Percentiles rank a stretch among this genome's conserved stretches.
phyloP scores from a whole-genome alignment of 2,888 invertebrate species.

The Eubasilissa splendida region DNA sequence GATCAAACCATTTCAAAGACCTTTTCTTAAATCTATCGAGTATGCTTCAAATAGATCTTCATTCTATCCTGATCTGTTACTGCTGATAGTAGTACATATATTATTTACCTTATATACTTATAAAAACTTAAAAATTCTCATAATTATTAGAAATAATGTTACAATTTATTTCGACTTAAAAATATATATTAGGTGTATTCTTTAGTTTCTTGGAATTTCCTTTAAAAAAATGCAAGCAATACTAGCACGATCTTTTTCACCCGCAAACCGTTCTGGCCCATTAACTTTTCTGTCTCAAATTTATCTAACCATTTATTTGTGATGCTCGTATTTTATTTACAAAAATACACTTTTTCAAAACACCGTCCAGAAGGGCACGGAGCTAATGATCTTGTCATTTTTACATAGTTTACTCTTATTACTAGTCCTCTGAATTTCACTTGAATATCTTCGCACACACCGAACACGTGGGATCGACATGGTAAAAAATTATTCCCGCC shows the following conservation, averaged over 20 bases:
- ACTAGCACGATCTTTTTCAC: constrained; percentile 17
- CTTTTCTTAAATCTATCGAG: no score
- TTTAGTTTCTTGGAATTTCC: background rate
- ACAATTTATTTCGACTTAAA: no score
- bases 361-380: background rate
- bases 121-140: no score
- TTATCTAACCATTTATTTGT: constrained; percentile 3
- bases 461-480: constrained; percentile 18
- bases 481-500: constrained; percentile 20
- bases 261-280: constrained; percentile 35
- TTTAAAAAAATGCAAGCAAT: constrained; percentile 2
- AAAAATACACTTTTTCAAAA: constrained; percentile 5
- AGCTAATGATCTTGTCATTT: background rate
- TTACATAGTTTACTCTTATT: background rate
- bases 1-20: no score
- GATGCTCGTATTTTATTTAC: background rate
- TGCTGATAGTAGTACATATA: no score
- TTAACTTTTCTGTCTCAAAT: constrained; percentile 37
- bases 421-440: background rate
- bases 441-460: background rate
- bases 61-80: no score
- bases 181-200: background rate
- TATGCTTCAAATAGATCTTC: no score
- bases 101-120: no score
- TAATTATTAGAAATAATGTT: no score